These are phyloP conservation scores for Calephelis nemesis DNA, from an alignment of 1,140 invertebrate species.

Conservation along the genomic window DNA sequence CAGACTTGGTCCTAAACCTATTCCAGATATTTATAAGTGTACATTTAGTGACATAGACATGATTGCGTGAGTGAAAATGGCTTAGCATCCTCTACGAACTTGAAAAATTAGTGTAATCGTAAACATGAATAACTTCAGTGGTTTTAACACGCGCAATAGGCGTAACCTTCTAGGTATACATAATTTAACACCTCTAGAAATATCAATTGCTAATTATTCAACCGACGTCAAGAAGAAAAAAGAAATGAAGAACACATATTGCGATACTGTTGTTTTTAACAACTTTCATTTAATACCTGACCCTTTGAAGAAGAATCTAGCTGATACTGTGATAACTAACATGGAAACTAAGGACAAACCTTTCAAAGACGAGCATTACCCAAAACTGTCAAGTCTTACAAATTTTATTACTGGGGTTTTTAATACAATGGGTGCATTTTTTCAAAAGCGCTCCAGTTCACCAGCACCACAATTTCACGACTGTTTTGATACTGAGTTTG, in stretches of 20 bases:
- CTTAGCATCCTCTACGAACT: slow-evolving; percentile 50
- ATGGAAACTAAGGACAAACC: slow-evolving; percentile 35
- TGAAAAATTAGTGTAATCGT: slow-evolving; percentile 42
- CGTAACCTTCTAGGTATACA: slow-evolving; percentile 42
- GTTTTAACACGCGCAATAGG: slow-evolving; percentile 47
- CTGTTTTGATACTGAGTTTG: slow-evolving; percentile 43
- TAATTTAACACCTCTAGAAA: slow-evolving; percentile 39
- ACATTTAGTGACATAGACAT: slow-evolving; percentile 39
- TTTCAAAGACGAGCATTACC: slow-evolving; percentile 33
- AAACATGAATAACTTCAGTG: slow-evolving; percentile 53
- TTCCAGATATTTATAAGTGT: slow-evolving; percentile 45
- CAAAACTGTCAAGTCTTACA: slow-evolving; percentile 41
- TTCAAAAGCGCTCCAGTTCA: slow-evolving; percentile 43
- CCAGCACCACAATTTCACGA: slow-evolving; percentile 48
- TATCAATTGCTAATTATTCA: slow-evolving; percentile 50
- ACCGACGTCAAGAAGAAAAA: slow-evolving; percentile 43
- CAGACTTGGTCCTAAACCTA: slow-evolving; percentile 48
- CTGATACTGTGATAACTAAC: slow-evolving; percentile 51
- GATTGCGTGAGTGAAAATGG: slow-evolving; percentile 55
- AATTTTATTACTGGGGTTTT: slow-evolving; percentile 55
- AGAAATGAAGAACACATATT: slow-evolving; percentile 45
- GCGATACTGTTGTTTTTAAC: slow-evolving; percentile 46
- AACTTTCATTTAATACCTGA: slow-evolving; percentile 54
- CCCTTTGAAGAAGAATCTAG: slow-evolving; percentile 61
- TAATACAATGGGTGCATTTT: slow-evolving; percentile 51